Base-by-base conservation (phyloP, 2,113 vertebrate genomes). In the Rhadina sibilatrix region DNA sequence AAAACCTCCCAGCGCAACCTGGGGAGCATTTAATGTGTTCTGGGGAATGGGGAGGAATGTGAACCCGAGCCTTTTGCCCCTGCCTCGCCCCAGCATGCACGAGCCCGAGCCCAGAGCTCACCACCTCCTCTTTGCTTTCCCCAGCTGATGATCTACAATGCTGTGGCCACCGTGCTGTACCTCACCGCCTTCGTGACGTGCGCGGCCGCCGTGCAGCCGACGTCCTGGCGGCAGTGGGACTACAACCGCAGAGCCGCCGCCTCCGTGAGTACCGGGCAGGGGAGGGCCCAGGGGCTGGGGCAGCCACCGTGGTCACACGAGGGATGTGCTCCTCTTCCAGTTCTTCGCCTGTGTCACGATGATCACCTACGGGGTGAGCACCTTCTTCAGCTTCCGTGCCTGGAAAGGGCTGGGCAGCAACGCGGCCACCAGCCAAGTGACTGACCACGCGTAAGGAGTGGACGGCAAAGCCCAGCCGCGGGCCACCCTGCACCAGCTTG, bases 271-370 rank as follows among this genome's bases (percentile, higher is more conserved):
- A 46, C 9, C 0, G 30, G 31, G 49, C 35, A 6, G 52, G 54
- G 2, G 6, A 28, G 63, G 65, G 77, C 38, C 0, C 0, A 0
- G 16, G 56, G 19, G n/a, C 60, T 0, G 21, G 12, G 57, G 28
- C 3, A 0, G 46, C 37, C 2, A 0, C 59, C 0, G 0, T 0
- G 5, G 12, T 94, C 50, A 87, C 7, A 1, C 27, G n/a, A n/a
- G 10, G 17, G 2, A 2, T 46, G 15, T 61, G 78, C 77, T 96
- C 42, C 57, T 87, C 79, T 96, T 95, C 3, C 97, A 99, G 99
- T 99, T 99, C 97, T 99, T 99, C 3, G 98, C 98, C 5, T 98
- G 98, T 13, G 60, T 98, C 13, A 98, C 97, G 13, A 99, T 98
- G 83, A 72, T 98, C 5, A 52, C 97, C 28, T 99, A 99, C 0